These are phyloP conservation scores for Montipora sp. DNA, from an alignment of 64 coral and sea anemone genomes.

Conservation along the genomic window DNA sequence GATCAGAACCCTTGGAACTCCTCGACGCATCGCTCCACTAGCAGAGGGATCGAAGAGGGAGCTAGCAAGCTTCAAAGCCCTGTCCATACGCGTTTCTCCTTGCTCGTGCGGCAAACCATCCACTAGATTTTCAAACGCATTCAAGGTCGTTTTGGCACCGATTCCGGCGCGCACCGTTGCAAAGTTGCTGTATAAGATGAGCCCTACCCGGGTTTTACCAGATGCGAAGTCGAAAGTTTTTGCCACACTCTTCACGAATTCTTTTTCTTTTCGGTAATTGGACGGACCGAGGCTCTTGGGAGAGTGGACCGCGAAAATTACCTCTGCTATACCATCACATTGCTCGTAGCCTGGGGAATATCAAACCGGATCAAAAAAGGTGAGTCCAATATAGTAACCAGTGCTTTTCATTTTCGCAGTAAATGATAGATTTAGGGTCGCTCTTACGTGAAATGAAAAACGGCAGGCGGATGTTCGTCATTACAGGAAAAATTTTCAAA, in stretches of 20 bases:
- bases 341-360: not conserved
- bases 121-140: slow-evolving; percentile 64
- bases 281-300: slow-evolving; percentile 64
- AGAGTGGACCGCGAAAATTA: slow-evolving; percentile 81
- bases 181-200: slow-evolving; percentile 77
- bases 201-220: slow-evolving; percentile 52
- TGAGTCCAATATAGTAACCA: not conserved
- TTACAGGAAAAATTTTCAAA: no score
- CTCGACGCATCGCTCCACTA: slow-evolving; percentile 22
- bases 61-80: slow-evolving; percentile 73
- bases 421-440: no score
- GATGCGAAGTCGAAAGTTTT: slow-evolving; percentile 45
- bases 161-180: slow-evolving; percentile 62
- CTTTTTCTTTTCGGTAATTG: slow-evolving; percentile 72
- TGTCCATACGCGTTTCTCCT: slow-evolving; percentile 87
- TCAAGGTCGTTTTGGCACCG: slow-evolving; percentile 40
- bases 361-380: not conserved
- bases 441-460: no score
- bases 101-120: slow-evolving; percentile 36
- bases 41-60: slow-evolving; percentile 52
- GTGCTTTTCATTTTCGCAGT: no score
- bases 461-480: no score
- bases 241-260: slow-evolving; percentile 78
- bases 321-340: slow-evolving; percentile 47
- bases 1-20: slow-evolving; percentile 67